phyloP scores from a whole-genome alignment of 2,797 vertebrate genomes.

The Prionace glauca region DNA sequence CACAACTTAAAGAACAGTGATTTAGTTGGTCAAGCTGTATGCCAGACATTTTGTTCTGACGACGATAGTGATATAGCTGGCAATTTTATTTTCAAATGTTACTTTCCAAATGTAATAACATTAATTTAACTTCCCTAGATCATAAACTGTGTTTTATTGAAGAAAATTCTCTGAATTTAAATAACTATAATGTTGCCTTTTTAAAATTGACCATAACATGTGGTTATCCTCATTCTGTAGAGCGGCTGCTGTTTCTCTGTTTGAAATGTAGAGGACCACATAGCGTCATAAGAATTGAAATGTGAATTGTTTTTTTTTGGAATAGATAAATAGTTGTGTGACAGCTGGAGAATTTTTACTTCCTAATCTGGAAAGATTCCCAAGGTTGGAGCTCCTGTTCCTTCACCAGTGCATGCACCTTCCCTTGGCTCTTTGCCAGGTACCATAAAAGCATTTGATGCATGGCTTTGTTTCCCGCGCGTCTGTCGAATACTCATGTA shows the following conservation, averaged over 20 bases:
- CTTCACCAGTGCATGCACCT: background rate
- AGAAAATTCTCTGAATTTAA: background rate
- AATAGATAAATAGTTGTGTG: background rate
- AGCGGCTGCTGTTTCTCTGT: background rate
- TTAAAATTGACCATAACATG: background rate
- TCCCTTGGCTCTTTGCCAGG: background rate
- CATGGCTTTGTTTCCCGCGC: background rate
- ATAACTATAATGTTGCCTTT: background rate
- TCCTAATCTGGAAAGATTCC: slow-evolving; percentile 14
- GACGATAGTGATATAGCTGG: background rate
- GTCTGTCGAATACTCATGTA: background rate
- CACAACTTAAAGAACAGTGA: background rate
- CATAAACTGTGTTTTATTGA: background rate
- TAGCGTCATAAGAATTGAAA: background rate
- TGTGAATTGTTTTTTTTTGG: background rate
- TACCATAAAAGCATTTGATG: background rate
- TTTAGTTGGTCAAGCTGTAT: background rate
- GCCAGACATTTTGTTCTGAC: background rate
- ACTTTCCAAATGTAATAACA: background rate
- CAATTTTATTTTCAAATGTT: background rate
- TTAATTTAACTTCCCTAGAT: background rate
- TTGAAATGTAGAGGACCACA: background rate
- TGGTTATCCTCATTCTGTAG: background rate
- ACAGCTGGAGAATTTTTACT: slow-evolving; percentile 11
- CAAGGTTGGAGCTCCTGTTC: slow-evolving; percentile 10